Conservation (phyloP, 2,888 invertebrate species). For the Polyommatus iphigenia region DNA sequence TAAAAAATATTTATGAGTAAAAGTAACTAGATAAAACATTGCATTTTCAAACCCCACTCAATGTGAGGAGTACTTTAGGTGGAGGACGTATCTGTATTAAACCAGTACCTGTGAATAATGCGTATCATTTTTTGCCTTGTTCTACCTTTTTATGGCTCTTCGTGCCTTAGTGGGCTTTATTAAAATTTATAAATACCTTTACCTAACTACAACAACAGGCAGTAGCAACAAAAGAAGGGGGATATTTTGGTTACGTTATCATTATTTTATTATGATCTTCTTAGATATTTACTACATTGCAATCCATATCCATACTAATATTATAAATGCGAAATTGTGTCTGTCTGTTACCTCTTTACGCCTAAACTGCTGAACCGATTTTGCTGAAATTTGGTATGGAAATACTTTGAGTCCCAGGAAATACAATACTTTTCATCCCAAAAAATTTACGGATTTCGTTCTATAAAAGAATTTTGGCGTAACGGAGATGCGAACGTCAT, state of each 20-base stretch:
- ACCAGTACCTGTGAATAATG: constrained; percentile 54
- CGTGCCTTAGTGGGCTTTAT: constrained; percentile 49
- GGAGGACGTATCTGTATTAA: constrained; percentile 45
- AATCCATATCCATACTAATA: no score
- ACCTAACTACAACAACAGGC: constrained; percentile 52
- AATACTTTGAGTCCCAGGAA: no score
- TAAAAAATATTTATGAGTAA: neutral
- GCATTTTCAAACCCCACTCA: neutral
- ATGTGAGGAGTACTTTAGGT: constrained; percentile 4
- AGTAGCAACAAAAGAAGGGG: neutral
- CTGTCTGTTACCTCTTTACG: no score
- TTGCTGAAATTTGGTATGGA: no score
- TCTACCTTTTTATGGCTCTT: constrained; percentile 51
- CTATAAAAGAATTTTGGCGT: no score
- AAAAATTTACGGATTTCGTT: no score
- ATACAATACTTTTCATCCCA: no score
- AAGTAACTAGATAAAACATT: neutral
- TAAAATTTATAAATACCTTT: constrained; percentile 60
- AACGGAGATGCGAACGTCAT: no score
- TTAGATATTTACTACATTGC: neutral
- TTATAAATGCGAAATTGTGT: no score
- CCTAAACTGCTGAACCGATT: no score
- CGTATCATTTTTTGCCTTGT: constrained; percentile 57
- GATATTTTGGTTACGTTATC: neutral
- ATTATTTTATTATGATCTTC: neutral